Conservation (phyloP, 2,113 vertebrate genomes). For the Gila orcuttii region DNA sequence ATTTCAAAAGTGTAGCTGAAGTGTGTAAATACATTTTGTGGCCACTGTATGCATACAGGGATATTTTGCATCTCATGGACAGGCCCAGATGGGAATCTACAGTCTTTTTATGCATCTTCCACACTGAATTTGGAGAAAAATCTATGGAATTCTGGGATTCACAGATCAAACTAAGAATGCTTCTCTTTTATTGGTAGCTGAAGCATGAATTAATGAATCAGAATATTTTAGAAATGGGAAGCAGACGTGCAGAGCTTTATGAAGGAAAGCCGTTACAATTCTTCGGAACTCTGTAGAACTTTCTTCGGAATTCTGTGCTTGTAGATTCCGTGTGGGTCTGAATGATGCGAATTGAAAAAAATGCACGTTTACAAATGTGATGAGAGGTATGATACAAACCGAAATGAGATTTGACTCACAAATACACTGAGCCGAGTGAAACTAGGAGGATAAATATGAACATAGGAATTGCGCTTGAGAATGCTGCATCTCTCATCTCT, state of each 20-base stretch:
- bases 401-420: background rate
- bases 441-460: background rate
- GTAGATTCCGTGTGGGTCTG: background rate
- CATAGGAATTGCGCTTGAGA: constrained; percentile 44
- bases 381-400: constrained; percentile 66
- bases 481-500: constrained; percentile 52
- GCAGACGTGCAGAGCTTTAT: too few species aligned
- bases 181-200: background rate
- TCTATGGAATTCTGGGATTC: background rate
- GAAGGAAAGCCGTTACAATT: background rate
- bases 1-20: background rate
- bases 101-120: background rate
- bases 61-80: background rate
- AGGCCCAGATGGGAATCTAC: background rate
- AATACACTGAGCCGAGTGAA: constrained; percentile 26
- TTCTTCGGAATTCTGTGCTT: too few species aligned
- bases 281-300: background rate
- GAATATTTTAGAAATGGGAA: too few species aligned
- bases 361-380: background rate
- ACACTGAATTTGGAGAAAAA: background rate
- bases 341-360: background rate
- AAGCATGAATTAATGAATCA: background rate
- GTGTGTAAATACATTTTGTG: background rate
- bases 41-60: background rate
- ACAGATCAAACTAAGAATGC: background rate